A percentile compares a stretch with the other conserved stretches of the same genome.
These are phyloP conservation scores for Cantharis rustica DNA, from an alignment of 2,888 invertebrate species.

Conservation along the genomic window DNA sequence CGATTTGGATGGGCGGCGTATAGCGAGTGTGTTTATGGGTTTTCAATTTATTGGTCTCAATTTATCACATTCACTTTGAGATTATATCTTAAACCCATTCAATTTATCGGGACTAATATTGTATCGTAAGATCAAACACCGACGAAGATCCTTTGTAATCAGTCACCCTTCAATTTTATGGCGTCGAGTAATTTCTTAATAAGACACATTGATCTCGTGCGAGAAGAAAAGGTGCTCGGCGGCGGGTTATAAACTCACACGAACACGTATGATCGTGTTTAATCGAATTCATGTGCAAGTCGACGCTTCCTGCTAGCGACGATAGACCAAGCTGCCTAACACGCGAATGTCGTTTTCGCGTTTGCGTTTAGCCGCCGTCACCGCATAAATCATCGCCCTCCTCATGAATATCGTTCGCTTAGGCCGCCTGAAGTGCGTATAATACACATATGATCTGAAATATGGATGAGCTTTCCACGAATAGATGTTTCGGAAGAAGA, in stretches of 20 bases:
- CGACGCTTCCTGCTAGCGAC: conserved; percentile 10
- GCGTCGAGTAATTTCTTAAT: conserved; percentile 24
- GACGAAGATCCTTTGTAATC: conserved; percentile 26
- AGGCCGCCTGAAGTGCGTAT: conserved; percentile 42
- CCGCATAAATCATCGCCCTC: conserved; percentile 43
- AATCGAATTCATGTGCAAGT: background rate
- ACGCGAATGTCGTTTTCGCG: conserved; percentile 6
- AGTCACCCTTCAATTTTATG: conserved; percentile 22
- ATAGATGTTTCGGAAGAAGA: conserved; percentile 39
- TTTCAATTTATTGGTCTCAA: conserved; percentile 24
- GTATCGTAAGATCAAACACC: conserved; percentile 24
- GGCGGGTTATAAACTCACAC: background rate
- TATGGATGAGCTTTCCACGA: conserved; percentile 42
- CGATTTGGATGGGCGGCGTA: conserved; percentile 16
- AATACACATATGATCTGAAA: conserved; percentile 47
- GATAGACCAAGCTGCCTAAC: conserved; percentile 4
- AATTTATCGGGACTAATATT: conserved; percentile 32
- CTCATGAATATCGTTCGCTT: conserved; percentile 43
- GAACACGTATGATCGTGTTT: background rate
- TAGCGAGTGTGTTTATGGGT: conserved; percentile 9
- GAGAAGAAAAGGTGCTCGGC: conserved; percentile 7
- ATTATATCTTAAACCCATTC: conserved; percentile 35
- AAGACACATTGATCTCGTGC: conserved; percentile 12
- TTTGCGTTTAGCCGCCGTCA: conserved; percentile 31
- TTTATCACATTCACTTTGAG: conserved; percentile 28